These are phyloP conservation scores for Syngnathoides biaculeatus DNA, from an alignment of 2,113 vertebrate genomes.

Conservation along the genomic window DNA sequence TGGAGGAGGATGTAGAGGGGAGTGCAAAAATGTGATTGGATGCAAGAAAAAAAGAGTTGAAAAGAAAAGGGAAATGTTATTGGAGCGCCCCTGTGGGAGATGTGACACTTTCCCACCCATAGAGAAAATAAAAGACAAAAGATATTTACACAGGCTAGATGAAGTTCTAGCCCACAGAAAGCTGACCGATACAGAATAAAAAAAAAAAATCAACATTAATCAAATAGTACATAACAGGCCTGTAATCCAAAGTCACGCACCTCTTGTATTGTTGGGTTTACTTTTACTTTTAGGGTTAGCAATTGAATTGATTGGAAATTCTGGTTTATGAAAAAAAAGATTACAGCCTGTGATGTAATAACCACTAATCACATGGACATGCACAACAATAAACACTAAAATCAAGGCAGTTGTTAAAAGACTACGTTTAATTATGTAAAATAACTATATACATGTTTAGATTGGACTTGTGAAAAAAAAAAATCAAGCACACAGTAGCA, in stretches of 20 bases:
- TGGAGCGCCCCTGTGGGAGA: conserved; percentile 28
- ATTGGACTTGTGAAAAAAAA: conserved; percentile 30
- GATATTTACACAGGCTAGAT: not conserved
- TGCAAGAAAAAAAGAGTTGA: conserved; percentile 55
- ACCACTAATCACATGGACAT: conserved; percentile 23
- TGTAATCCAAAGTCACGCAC: conserved; percentile 15
- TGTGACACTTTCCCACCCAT: conserved; percentile 32
- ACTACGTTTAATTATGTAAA: conserved; percentile 4
- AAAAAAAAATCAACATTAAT: conserved; percentile 17
- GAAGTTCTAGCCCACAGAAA: not conserved
- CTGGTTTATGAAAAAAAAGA: not conserved
- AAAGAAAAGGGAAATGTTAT: conserved; percentile 64
- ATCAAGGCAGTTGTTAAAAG: conserved; percentile 19
- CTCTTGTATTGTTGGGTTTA: conserved; percentile 14
- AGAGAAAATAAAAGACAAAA: conserved; percentile 15
- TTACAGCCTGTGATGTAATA: conserved; percentile 59
- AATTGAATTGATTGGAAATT: not conserved
- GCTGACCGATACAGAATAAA: not conserved
- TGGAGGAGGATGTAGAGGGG: conserved; percentile 62
- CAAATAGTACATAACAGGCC: conserved; percentile 58
- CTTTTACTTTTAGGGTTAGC: not conserved
- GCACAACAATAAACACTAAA: conserved; percentile 38
- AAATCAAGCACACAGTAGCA: conserved; percentile 12
- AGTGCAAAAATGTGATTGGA: conserved; percentile 60
- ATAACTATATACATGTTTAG: conserved; percentile 13